These are phyloP conservation scores for Styela clava DNA, from an alignment of 23 tunicate species.

Conservation along the genomic window DNA sequence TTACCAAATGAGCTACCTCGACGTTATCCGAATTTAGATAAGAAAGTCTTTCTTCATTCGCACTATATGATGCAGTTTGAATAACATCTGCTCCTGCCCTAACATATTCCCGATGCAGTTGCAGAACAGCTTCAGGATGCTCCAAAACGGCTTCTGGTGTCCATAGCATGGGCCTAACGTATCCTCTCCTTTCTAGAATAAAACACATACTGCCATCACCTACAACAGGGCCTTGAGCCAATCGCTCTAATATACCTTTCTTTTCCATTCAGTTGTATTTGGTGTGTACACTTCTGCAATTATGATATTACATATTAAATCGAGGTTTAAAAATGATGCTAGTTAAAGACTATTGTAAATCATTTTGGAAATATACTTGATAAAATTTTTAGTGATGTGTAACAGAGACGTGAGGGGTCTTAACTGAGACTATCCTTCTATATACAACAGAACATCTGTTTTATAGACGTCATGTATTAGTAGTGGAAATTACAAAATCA, in stretches of 20 bases:
- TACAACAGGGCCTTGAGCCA: constrained; percentile 69
- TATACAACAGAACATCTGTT: no score
- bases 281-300: no score
- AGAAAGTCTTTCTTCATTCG: constrained; percentile 51
- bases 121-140: constrained; percentile 78
- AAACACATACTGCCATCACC: constrained; percentile 95
- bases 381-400: no score
- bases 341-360: no score
- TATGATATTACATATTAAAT: no score
- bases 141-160: constrained; percentile 79
- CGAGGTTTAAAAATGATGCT: no score
- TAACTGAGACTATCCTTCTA: no score
- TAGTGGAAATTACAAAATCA: no score
- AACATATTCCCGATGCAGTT: constrained; percentile 70
- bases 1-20: background rate
- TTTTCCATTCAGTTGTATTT: constrained; percentile 12
- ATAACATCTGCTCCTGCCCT: constrained; percentile 82
- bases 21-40: background rate
- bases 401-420: no score
- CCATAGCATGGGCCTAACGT: constrained; percentile 61
- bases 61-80: constrained; percentile 68
- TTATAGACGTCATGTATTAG: no score
- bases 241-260: constrained; percentile 52
- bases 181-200: constrained; percentile 80
- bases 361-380: no score